Conservation (phyloP, 1,140 invertebrate species). For the Apocrypta bakeri region DNA sequence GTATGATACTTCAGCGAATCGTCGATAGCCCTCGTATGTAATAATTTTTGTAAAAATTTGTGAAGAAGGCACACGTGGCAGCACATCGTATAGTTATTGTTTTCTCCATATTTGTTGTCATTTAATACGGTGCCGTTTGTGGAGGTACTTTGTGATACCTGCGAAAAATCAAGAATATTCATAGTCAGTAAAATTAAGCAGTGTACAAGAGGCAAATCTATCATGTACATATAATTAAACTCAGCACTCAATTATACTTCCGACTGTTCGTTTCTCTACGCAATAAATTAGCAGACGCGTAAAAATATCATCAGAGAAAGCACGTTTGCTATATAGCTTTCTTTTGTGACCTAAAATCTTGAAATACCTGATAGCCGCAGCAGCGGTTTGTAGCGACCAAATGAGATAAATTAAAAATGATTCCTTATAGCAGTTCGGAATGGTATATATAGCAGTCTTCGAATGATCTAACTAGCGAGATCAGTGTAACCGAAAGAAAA, state of each 20-base stretch:
- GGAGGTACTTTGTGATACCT: constrained; percentile 68
- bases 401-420: background rate
- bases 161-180: constrained; percentile 51
- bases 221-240: too few relatives aligned
- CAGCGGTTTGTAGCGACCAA: too few relatives aligned
- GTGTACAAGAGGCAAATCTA: background rate
- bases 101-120: background rate
- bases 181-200: background rate
- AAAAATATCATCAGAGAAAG: background rate
- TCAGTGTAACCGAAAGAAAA: too few relatives aligned
- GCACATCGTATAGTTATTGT: constrained; percentile 26
- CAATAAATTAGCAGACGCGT: constrained; percentile 1
- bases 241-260: background rate
- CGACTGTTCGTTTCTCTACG: background rate
- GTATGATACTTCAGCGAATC: constrained; percentile 21
- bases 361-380: background rate
- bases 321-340: background rate
- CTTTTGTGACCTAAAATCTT: background rate
- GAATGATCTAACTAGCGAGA: background rate
- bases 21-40: constrained; percentile 17
- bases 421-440: too few relatives aligned
- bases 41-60: constrained; percentile 13
- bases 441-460: too few relatives aligned
- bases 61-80: constrained; percentile 36
- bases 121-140: constrained; percentile 69